phyloP scores from a whole-genome alignment of 2,797 vertebrate species.

The Enteromius anoplus region DNA sequence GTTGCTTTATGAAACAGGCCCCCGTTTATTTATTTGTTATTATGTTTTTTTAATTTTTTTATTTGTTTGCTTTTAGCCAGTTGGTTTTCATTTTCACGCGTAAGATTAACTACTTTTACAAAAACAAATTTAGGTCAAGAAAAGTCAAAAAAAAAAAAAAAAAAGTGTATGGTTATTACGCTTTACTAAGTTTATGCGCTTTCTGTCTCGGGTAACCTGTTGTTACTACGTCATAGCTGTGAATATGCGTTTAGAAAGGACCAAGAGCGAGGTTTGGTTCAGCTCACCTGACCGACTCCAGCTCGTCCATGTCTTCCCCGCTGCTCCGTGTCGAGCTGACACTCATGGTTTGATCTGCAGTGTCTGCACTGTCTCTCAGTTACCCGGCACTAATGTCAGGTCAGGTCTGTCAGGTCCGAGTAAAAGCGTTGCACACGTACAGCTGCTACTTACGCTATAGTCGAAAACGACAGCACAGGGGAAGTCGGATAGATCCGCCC shows the following conservation, averaged over 20 bases:
- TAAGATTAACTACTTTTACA: neutral
- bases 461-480: slow-evolving; percentile 11
- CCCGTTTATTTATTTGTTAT: too few species aligned
- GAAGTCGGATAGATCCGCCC: slow-evolving; percentile 34
- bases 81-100: neutral
- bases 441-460: neutral
- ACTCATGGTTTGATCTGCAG: slow-evolving; percentile 63
- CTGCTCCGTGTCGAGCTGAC: slow-evolving; percentile 62
- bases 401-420: neutral
- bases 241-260: neutral
- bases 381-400: neutral
- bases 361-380: too few species aligned
- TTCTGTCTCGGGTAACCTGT: neutral
- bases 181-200: neutral
- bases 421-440: neutral
- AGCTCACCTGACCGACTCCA: slow-evolving; percentile 72
- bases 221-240: neutral
- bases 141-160: neutral
- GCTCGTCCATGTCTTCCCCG: slow-evolving; percentile 66
- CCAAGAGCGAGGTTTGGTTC: too few species aligned
- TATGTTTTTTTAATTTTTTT: neutral
- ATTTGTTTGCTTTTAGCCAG: too few species aligned
- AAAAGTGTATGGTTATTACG: neutral
- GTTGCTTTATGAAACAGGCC: too few species aligned
- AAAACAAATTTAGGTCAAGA: neutral